Evolutionary conservation across 2,113 vertebrate species (phyloP).

Genomic region (Clarias magur): DNA sequence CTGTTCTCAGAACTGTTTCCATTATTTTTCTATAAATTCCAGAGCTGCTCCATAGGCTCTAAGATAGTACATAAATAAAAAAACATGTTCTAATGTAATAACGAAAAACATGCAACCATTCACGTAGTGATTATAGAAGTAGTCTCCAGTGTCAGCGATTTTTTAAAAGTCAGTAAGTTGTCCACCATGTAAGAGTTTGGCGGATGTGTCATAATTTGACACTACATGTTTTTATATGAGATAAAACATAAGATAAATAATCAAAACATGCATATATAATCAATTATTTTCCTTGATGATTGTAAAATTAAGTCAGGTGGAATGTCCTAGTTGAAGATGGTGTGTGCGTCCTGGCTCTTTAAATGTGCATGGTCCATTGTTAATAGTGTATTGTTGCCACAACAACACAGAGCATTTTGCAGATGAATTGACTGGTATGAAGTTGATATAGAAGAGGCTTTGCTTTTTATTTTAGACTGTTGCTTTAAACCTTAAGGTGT

Average conservation of each 20-base stretch:
- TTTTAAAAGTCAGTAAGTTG: background rate
- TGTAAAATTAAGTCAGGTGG: background rate
- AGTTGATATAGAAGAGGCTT: background rate
- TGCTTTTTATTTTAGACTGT: background rate
- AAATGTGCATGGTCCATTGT: background rate
- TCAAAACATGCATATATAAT: no score
- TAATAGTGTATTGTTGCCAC: background rate
- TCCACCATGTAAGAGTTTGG: background rate
- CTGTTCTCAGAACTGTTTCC: no score
- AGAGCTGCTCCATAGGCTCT: background rate
- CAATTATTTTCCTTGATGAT: background rate
- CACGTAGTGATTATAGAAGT: background rate
- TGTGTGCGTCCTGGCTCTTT: background rate
- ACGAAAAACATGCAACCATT: background rate
- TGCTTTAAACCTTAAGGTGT: background rate
- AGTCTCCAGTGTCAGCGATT: background rate
- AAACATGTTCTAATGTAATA: background rate
- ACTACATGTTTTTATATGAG: no score
- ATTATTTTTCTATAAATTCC: no score
- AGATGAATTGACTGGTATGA: background rate
- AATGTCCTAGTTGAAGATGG: background rate
- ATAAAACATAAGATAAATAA: no score
- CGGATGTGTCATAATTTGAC: background rate
- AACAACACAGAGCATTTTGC: background rate
- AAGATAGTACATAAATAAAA: background rate